These are phyloP conservation scores for Pyrrhia umbra DNA, from an alignment of 2,888 invertebrate genomes.

Conservation along the genomic window DNA sequence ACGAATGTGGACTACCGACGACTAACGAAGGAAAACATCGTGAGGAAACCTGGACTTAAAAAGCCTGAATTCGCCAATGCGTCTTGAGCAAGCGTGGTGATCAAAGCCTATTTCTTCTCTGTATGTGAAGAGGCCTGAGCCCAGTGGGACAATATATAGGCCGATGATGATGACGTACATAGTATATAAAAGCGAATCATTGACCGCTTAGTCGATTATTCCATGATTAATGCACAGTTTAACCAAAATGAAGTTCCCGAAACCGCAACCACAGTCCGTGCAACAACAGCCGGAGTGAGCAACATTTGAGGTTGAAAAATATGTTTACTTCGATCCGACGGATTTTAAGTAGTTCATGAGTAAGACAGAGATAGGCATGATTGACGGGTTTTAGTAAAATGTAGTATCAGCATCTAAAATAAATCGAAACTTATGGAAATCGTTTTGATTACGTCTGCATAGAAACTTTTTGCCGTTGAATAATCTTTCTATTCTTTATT, in stretches of 20 bases:
- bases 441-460: constrained; percentile 1
- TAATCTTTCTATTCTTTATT: neutral
- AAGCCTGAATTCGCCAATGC: too few species aligned
- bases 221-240: constrained; percentile 12
- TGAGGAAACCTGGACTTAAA: too few species aligned
- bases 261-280: constrained; percentile 40
- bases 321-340: constrained; percentile 1
- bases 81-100: too few species aligned
- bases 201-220: constrained; percentile 38
- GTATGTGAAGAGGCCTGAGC: too few species aligned
- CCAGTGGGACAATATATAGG: too few species aligned
- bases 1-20: too few species aligned
- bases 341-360: constrained; percentile 22
- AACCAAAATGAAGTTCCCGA: constrained; percentile 35
- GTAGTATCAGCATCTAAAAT: constrained; percentile 26
- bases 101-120: too few species aligned
- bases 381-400: constrained; percentile 19
- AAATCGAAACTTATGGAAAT: constrained; percentile 33
- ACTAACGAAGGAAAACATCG: too few species aligned
- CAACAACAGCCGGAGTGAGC: neutral
- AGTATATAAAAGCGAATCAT: constrained; percentile 18
- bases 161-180: neutral
- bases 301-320: neutral
- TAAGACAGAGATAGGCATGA: constrained; percentile 28
- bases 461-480: neutral